These are phyloP conservation scores for Agrotis exclamationis DNA, from an alignment of 2,888 invertebrate genomes.

Conservation along the genomic window DNA sequence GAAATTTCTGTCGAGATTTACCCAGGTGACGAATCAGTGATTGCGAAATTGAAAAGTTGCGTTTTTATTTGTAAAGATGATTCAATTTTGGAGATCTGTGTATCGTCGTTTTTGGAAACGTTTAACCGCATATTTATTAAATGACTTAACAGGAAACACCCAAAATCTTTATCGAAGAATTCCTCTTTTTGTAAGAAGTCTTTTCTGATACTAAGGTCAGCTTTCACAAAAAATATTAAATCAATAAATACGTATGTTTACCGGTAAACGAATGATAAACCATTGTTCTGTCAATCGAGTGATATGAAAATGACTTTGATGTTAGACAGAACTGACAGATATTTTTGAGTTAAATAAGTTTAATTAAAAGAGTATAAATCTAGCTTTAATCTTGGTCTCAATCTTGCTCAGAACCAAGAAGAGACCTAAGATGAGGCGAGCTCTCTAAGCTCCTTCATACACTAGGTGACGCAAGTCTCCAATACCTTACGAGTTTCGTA, in stretches of 20 bases:
- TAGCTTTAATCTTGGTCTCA: too few species aligned
- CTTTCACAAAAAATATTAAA: not conserved
- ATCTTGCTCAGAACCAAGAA: too few species aligned
- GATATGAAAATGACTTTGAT: not conserved
- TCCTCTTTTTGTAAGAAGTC: not conserved
- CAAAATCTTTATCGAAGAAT: not conserved
- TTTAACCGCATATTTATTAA: not conserved
- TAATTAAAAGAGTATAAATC: too few species aligned
- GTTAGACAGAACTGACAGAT: not conserved
- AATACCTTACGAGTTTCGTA: too few species aligned
- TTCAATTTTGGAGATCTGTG: not conserved
- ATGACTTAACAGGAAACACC: slow-evolving; percentile 7
- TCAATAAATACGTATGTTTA: not conserved
- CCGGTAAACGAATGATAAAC: not conserved
- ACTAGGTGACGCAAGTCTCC: too few species aligned
- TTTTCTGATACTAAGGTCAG: not conserved
- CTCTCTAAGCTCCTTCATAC: too few species aligned
- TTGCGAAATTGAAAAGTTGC: slow-evolving; percentile 31
- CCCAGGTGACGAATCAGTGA: not conserved
- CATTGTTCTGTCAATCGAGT: not conserved
- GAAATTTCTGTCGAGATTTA: slow-evolving; percentile 10
- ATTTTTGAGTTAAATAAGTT: not conserved
- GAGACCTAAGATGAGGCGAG: too few species aligned
- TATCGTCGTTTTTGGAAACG: not conserved
- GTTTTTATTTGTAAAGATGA: slow-evolving; percentile 3